Conservation (phyloP, 2,113 vertebrate genomes). For the Zosterops hypoxanthus region DNA sequence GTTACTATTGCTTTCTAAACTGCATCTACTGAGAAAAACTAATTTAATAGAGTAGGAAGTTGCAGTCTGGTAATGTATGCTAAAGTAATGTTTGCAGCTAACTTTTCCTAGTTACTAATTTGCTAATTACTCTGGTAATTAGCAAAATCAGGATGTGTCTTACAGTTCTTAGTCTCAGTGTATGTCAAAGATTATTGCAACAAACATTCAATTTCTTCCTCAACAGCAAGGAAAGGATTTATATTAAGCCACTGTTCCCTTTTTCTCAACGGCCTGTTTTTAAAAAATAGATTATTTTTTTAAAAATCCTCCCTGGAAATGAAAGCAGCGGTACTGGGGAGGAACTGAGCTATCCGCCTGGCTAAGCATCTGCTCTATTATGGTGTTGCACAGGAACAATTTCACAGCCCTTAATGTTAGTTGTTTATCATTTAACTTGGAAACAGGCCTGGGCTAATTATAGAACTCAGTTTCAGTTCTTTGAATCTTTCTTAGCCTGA, state of each 20-base stretch:
- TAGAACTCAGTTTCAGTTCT: background rate
- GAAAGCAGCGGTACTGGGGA: background rate
- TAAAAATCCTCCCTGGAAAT: background rate
- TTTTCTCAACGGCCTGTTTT: background rate
- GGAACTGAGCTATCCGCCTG: background rate
- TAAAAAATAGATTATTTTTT: background rate
- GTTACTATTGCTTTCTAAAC: background rate
- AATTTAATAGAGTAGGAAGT: background rate
- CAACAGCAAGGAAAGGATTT: background rate
- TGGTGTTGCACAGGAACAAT: background rate
- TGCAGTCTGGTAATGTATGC: background rate
- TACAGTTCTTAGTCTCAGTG: background rate
- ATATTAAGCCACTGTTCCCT: background rate
- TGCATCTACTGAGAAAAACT: background rate
- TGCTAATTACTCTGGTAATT: background rate
- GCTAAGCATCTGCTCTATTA: background rate
- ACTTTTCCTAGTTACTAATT: background rate
- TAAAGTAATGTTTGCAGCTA: background rate
- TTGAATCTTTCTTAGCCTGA: background rate
- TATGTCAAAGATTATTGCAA: background rate
- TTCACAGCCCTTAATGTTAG: background rate
- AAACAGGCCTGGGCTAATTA: background rate
- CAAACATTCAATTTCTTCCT: background rate
- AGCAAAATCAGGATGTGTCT: background rate
- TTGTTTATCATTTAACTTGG: background rate